Evolutionary conservation across 2,113 vertebrate genomes (phyloP), one percentile per base, ranked within the genome.

Genomic region (Burhinus bistriatus): DNA sequence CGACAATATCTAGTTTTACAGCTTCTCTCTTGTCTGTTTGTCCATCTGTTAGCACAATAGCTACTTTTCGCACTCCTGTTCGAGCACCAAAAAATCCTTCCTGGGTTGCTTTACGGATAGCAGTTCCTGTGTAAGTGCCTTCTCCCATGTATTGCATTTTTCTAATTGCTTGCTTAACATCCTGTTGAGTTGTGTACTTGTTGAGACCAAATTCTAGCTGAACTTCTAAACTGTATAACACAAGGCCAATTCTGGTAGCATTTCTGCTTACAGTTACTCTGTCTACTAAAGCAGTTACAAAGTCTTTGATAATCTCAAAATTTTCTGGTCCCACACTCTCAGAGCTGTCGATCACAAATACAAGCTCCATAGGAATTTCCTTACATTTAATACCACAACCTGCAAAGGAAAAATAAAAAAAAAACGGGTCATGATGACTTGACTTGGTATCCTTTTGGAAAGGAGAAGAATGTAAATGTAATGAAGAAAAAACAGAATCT

Each of bases 281-380:
- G 85, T 99, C 99, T 90, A 99, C 98, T 95, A 99, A 91, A 78
- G 99, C 98, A 25, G 97, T 99, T 95, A 99, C 98, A 85, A 99
- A 99, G 97, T 99, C 98, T 97, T 99, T 99, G 95, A 99, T 98
- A 96, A 99, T 99, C 95, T 99, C 98, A 96, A 99, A 99, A 97
- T 99, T 99, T 94, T 99, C 99, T 29, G 99, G 99, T 49, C 99
- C 99, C 22, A 99, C 99, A 7, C 99, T 99, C 94, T 99, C 99
- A 83, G 99, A 99, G 87, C 99, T 99, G 98, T 99, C 99, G 38
- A 99, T 99, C 87, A 99, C 99, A 95, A 99, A 99, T 64, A 99
- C 98, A 84, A 99, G 98, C 82, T 99, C 99, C 99, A 99, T 99
- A 18, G 99, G 99, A 87, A 98, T 99, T 95, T 99, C 99, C 96